Percentiles rank a stretch among this genome's conserved stretches.
phyloP scores from a whole-genome alignment of 2,113 vertebrate species.

The Donacobius atricapilla region DNA sequence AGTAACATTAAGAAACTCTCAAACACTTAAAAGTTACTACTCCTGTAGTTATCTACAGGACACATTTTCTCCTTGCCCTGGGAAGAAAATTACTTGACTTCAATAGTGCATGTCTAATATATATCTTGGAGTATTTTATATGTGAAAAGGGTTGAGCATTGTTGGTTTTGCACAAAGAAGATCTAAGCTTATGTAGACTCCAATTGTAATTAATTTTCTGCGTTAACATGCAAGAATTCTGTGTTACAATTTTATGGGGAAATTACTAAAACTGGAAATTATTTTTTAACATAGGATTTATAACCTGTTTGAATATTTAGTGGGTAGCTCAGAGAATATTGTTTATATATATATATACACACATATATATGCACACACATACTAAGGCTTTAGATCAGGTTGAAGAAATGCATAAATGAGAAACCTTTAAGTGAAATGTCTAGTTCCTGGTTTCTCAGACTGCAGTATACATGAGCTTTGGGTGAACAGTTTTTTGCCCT shows the following conservation, averaged over 20 bases:
- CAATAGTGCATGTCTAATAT: background rate
- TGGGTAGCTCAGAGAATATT: background rate
- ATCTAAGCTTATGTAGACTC: background rate
- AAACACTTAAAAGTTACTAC: background rate
- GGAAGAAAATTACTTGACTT: background rate
- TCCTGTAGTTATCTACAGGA: background rate
- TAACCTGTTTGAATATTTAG: background rate
- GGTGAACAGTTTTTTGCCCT: background rate
- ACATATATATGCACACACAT: background rate
- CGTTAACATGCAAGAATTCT: background rate
- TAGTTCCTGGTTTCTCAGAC: background rate
- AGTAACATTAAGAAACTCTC: background rate
- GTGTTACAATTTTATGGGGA: background rate
- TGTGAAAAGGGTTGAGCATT: background rate
- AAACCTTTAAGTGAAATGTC: background rate
- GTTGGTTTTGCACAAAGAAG: background rate
- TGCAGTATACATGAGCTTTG: background rate
- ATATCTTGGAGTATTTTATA: background rate
- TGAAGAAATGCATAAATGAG: background rate
- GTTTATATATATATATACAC: background rate
- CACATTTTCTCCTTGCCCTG: background rate
- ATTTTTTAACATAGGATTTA: background rate
- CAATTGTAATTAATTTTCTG: background rate
- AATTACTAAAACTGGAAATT: background rate
- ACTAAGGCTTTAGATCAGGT: background rate